phyloP scores from a whole-genome alignment of 2,113 vertebrate species.

The Aphyosemion australe region DNA sequence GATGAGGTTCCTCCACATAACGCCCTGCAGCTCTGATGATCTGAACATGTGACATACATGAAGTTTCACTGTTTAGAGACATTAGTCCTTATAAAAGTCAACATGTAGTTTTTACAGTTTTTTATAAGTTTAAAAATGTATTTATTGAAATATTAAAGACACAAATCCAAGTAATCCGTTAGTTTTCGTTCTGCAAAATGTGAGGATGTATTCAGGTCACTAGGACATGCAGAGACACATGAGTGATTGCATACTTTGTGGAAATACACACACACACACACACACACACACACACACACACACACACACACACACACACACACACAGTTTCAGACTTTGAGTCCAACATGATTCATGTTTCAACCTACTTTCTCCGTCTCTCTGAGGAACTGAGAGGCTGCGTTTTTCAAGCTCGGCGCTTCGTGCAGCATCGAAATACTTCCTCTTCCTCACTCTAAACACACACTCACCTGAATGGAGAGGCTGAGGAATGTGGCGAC shows the following conservation, averaged over 20 bases:
- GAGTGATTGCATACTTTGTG: neutral
- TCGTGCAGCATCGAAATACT: slow-evolving; percentile 58
- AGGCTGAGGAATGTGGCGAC: slow-evolving; percentile 57
- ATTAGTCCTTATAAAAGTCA: too few relatives aligned
- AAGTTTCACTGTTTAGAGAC: too few relatives aligned
- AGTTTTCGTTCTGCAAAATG: slow-evolving; percentile 22
- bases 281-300: slow-evolving; percentile 13
- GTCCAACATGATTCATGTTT: slow-evolving; percentile 71
- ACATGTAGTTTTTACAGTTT: too few relatives aligned
- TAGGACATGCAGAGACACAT: slow-evolving; percentile 22
- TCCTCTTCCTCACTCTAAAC: slow-evolving; percentile 63
- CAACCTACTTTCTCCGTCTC: slow-evolving; percentile 74
- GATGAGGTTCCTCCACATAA: too few relatives aligned
- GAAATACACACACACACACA: neutral
- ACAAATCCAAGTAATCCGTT: slow-evolving; percentile 34
- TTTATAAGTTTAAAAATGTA: neutral
- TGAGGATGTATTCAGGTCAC: slow-evolving; percentile 62
- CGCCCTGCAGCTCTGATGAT: too few relatives aligned
- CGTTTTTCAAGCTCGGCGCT: slow-evolving; percentile 52
- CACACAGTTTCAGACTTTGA: slow-evolving; percentile 37
- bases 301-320: slow-evolving; percentile 6
- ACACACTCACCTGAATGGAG: slow-evolving; percentile 55
- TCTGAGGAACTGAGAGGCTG: slow-evolving; percentile 57
- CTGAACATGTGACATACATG: too few relatives aligned
- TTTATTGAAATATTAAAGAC: slow-evolving; percentile 4